These are phyloP conservation scores for Spinus pinus DNA, from an alignment of 2,797 vertebrate species.

Conservation along the genomic window DNA sequence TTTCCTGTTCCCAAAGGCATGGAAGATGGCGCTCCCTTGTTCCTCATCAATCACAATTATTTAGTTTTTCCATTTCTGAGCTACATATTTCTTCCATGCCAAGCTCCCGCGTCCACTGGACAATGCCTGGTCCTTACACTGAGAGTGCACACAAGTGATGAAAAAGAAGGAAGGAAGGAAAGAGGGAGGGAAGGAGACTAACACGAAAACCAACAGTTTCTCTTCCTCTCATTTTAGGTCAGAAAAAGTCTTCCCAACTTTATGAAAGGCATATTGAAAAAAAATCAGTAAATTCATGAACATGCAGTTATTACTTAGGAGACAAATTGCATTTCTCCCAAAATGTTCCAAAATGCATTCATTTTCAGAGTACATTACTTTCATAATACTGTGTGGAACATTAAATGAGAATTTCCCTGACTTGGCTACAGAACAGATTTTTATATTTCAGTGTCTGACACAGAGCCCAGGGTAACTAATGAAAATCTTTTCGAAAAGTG, in stretches of 20 bases:
- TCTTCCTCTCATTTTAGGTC: constrained; percentile 6
- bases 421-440: constrained; percentile 59
- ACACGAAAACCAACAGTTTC: constrained; percentile 32
- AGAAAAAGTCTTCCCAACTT: constrained; percentile 41
- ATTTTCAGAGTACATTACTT: constrained; percentile 73
- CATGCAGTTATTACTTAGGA: constrained; percentile 64
- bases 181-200: background rate
- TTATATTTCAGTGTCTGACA: constrained; percentile 67
- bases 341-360: constrained; percentile 70
- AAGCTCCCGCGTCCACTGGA: background rate
- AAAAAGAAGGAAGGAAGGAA: background rate
- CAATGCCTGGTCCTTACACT: background rate
- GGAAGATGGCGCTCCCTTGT: background rate
- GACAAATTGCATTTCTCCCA: constrained; percentile 67
- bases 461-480: constrained; percentile 67
- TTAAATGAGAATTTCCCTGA: constrained; percentile 67
- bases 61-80: background rate
- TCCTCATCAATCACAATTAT: background rate
- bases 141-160: background rate
- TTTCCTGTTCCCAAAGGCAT: background rate
- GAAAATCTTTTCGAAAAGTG: constrained; percentile 65
- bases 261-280: constrained; percentile 18
- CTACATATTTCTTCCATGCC: background rate
- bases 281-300: constrained; percentile 51
- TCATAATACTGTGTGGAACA: constrained; percentile 63